A percentile compares a stretch with the other conserved stretches of the same genome.
phyloP scores from a whole-genome alignment of 2,797 vertebrate species.

The Sylvilagus floridanus region DNA sequence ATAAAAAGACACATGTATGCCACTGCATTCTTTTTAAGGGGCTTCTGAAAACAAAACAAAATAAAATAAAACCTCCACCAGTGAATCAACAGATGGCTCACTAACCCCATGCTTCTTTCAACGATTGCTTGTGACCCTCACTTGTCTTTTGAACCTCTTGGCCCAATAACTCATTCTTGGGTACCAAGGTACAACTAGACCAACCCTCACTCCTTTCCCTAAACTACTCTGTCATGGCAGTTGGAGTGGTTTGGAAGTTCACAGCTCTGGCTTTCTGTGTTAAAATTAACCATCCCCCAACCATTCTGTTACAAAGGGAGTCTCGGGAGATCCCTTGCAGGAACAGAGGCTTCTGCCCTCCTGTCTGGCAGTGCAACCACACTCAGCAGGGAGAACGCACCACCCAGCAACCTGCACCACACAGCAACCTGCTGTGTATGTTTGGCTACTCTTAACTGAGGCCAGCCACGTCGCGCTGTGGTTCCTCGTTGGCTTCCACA shows the following conservation, averaged over 20 bases:
- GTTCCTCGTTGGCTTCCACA: neutral
- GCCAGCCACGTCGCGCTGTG: neutral
- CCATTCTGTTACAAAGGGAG: neutral
- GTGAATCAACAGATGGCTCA: neutral
- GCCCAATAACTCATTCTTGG: neutral
- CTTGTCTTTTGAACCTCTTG: neutral
- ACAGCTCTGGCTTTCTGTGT: neutral
- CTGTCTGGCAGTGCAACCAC: neutral
- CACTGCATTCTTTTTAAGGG: neutral
- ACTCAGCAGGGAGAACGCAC: neutral
- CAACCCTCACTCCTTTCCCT: neutral
- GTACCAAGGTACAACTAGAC: neutral
- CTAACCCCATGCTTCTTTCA: neutral
- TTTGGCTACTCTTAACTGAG: neutral
- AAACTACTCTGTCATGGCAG: neutral
- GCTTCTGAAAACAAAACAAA: conserved; percentile 19
- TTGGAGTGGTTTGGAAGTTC: neutral
- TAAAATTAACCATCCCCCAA: neutral
- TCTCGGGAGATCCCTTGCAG: neutral
- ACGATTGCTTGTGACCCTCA: neutral
- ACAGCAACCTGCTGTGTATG: neutral
- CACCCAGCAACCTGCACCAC: no score
- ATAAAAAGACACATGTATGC: neutral
- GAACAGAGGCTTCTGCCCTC: neutral
- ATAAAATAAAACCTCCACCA: neutral